Conservation (phyloP, 2,888 invertebrate genomes). For the Temnothorax rugatulus region DNA sequence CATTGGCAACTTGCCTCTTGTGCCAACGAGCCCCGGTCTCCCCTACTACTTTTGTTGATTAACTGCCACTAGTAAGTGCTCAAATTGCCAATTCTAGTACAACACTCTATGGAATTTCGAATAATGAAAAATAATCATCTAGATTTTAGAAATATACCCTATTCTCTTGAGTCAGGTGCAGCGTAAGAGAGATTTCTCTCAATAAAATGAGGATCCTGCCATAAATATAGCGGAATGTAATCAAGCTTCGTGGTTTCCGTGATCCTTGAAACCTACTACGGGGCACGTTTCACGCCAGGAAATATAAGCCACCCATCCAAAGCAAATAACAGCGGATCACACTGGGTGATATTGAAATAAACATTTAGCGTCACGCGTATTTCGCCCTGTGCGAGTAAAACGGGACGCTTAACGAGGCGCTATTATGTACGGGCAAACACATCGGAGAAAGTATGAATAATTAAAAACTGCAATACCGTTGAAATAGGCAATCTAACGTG, state of each 20-base stretch:
- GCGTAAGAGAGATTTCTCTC: conserved; percentile 53
- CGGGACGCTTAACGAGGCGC: neutral
- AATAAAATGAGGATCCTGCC: conserved; percentile 61
- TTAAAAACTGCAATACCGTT: conserved; percentile 3
- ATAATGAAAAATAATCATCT: conserved; percentile 7
- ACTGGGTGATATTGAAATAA: conserved; percentile 75
- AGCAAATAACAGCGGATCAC: conserved; percentile 78
- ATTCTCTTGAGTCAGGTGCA: conserved; percentile 21
- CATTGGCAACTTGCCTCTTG: too few relatives aligned
- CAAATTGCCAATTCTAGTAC: neutral
- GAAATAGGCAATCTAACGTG: conserved; percentile 11
- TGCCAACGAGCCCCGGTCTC: too few relatives aligned
- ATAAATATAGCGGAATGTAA: conserved; percentile 70
- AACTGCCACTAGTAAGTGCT: neutral
- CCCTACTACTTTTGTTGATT: neutral
- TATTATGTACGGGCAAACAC: conserved; percentile 14
- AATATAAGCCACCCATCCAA: conserved; percentile 70
- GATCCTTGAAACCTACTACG: conserved; percentile 74
- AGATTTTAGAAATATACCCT: neutral
- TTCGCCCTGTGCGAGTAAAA: neutral
- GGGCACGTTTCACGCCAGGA: conserved; percentile 77
- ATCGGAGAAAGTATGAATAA: neutral
- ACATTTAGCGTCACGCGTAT: conserved; percentile 65
- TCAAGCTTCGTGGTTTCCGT: conserved; percentile 72
- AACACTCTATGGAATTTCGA: neutral